These are phyloP conservation scores for Megaceryle alcyon DNA, from an alignment of 2,797 vertebrate species.

Conservation along the genomic window DNA sequence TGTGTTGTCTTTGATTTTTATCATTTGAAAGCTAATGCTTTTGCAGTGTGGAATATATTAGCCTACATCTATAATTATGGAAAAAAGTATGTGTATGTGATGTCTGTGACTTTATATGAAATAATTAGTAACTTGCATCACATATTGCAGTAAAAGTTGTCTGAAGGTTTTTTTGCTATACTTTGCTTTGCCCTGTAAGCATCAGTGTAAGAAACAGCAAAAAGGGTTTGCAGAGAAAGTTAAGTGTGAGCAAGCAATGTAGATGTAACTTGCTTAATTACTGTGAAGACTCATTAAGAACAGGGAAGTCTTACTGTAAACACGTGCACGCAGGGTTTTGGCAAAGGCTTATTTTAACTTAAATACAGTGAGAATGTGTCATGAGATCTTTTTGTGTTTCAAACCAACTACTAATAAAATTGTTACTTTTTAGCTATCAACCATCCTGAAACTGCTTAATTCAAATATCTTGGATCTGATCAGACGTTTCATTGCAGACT, in stretches of 20 bases:
- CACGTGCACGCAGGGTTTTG: neutral
- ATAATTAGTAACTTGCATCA: neutral
- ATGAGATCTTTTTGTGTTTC: conserved; percentile 16
- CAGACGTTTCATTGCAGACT: neutral
- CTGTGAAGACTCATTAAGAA: conserved; percentile 11
- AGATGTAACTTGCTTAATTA: neutral
- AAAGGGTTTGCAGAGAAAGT: conserved; percentile 25
- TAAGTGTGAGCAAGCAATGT: neutral
- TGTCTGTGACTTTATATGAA: neutral
- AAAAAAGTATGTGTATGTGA: conserved; percentile 66
- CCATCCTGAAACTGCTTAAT: conserved; percentile 15
- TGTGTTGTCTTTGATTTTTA: neutral
- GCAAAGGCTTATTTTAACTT: neutral
- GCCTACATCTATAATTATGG: conserved; percentile 72
- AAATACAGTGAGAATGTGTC: neutral
- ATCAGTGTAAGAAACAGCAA: neutral
- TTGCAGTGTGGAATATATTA: conserved; percentile 71
- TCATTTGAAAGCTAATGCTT: conserved; percentile 1
- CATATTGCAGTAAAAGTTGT: neutral
- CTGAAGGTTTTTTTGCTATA: neutral
- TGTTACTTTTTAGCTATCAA: conserved; percentile 26
- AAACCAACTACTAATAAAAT: conserved; percentile 37
- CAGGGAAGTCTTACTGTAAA: conserved; percentile 15
- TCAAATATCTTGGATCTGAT: conserved; percentile 24
- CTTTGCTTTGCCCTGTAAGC: neutral